Evolutionary conservation across 2,113 vertebrate genomes (phyloP).

Genomic region (Callipepla californica): DNA sequence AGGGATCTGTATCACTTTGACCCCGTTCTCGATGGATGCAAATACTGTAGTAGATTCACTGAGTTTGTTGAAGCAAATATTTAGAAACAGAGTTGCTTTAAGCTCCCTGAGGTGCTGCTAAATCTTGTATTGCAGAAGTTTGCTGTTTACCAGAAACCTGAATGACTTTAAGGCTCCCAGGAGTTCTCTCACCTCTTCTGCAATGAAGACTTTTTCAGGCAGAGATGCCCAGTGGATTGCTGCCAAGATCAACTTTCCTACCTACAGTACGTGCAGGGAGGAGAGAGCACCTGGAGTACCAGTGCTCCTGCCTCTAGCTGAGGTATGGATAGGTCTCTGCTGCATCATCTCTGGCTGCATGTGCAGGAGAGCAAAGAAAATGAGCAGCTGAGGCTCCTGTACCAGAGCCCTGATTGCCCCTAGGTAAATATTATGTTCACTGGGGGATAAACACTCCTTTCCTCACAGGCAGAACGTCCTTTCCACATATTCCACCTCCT

Average conservation of each 20-base stretch:
- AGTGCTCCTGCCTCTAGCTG: not conserved
- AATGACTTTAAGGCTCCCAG: not conserved
- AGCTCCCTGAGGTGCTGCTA: slow-evolving; percentile 54
- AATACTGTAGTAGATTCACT: not conserved
- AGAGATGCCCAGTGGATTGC: slow-evolving; percentile 14
- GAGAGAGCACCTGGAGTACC: not conserved
- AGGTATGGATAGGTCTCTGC: not conserved
- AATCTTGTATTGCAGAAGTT: not conserved
- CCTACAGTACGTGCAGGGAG: not conserved
- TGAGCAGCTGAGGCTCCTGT: not conserved
- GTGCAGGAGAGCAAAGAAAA: not conserved
- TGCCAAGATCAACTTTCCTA: slow-evolving; percentile 67
- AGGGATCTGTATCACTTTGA: not conserved
- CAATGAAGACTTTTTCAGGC: not conserved
- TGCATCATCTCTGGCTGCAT: not conserved
- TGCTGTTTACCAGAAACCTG: slow-evolving; percentile 43
- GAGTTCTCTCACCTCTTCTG: slow-evolving; percentile 22
- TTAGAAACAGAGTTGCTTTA: slow-evolving; percentile 51
- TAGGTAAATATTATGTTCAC: not conserved
- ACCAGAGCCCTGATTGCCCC: not conserved
- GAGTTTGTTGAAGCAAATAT: slow-evolving; percentile 25
- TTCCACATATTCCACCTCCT: not conserved
- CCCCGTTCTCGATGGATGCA: not conserved
- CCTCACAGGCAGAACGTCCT: not conserved
- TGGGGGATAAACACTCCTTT: not conserved